Percentiles rank a stretch among this genome's conserved stretches.
Evolutionary conservation across 2,797 vertebrate genomes (phyloP).

Genomic region (Psittacula derbiana): DNA sequence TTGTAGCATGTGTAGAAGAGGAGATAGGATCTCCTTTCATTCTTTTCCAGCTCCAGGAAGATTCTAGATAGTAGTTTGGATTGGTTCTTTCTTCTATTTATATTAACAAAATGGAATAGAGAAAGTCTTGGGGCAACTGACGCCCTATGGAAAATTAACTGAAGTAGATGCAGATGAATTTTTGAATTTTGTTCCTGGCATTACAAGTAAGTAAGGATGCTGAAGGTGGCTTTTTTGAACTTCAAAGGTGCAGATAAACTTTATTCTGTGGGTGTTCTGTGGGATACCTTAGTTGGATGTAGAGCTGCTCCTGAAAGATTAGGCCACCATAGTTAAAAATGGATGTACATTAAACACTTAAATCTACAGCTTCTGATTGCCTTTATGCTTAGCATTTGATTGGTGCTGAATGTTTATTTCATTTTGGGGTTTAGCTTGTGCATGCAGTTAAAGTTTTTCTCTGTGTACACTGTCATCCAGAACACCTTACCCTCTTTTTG

Average conservation of each 20-base stretch:
- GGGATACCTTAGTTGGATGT: not conserved
- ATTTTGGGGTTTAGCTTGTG: not conserved
- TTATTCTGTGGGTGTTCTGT: not conserved
- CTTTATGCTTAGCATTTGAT: not conserved
- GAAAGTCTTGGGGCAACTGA: not conserved
- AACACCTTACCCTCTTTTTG: not conserved
- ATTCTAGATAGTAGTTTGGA: constrained; percentile 2
- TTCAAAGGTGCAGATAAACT: not conserved
- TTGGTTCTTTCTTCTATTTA: constrained; percentile 2
- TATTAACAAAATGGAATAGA: not conserved
- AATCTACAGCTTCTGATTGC: not conserved
- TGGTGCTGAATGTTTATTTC: not conserved
- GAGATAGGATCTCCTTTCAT: constrained; percentile 11
- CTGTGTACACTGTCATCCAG: not conserved
- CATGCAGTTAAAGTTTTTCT: not conserved
- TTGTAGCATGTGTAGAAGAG: not conserved
- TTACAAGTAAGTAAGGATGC: not conserved
- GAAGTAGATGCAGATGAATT: not conserved
- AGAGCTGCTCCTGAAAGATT: not conserved
- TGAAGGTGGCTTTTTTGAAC: constrained; percentile 9
- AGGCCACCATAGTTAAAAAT: not conserved
- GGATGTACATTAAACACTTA: not conserved
- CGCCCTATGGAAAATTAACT: not conserved
- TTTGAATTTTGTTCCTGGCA: not conserved
- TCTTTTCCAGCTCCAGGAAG: not conserved